These are phyloP conservation scores for Cyphomyrus plagiostoma DNA, from an alignment of 2,113 vertebrate species.

Conservation along the genomic window DNA sequence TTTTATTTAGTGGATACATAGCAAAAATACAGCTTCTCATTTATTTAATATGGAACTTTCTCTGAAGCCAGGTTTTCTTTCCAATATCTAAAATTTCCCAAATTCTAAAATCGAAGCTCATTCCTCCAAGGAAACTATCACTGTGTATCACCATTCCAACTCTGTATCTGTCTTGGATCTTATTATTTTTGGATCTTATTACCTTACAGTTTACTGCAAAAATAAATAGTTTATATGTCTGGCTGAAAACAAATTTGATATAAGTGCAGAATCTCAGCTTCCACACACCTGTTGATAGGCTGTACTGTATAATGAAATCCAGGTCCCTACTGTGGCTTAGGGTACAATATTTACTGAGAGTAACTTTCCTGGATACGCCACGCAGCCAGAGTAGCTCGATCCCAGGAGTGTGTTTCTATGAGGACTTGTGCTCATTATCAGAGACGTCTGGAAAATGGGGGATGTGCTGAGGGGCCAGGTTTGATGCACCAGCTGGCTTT, in stretches of 20 bases:
- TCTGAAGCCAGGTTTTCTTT: background rate
- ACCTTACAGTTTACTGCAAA: background rate
- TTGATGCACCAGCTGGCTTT: background rate
- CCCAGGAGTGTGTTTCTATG: background rate
- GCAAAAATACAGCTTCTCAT: background rate
- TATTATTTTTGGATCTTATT: background rate
- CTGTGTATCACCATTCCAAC: background rate
- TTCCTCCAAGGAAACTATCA: background rate
- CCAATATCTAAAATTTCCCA: background rate
- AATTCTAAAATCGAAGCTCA: background rate
- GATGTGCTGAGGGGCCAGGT: background rate
- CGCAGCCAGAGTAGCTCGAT: background rate
- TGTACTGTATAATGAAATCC: background rate
- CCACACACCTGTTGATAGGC: background rate
- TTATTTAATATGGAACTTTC: background rate
- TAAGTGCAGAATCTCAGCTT: background rate
- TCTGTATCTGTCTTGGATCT: background rate
- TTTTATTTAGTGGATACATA: background rate
- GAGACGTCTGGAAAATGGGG: background rate
- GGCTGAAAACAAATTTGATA: background rate
- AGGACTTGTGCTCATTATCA: background rate
- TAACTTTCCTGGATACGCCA: background rate
- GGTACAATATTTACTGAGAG: background rate
- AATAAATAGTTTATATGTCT: background rate
- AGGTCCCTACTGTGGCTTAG: background rate